phyloP scores from a whole-genome alignment of 2,113 vertebrate genomes.

The Malurus alboscapulatus region DNA sequence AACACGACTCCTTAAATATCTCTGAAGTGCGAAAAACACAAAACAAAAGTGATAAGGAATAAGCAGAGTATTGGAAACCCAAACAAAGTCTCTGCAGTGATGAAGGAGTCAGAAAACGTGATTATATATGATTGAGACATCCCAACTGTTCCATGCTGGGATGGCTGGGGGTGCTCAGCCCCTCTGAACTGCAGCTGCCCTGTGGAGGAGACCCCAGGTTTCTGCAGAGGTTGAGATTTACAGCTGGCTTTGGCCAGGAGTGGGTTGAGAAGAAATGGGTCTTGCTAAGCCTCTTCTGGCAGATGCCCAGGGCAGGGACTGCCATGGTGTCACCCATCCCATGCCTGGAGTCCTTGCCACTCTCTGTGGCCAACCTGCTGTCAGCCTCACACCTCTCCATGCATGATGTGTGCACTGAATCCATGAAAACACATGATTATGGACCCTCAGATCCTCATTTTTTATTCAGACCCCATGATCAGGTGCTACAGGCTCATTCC shows the following conservation, averaged over 20 bases:
- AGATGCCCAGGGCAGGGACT: neutral
- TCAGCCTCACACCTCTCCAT: rapidly evolving
- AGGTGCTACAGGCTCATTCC: neutral
- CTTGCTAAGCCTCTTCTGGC: rapidly evolving
- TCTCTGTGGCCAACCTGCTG: rapidly evolving
- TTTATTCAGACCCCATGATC: neutral
- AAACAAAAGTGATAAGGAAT: neutral
- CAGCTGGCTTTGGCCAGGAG: rapidly evolving
- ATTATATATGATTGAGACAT: neutral
- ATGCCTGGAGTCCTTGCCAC: neutral
- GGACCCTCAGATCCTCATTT: neutral
- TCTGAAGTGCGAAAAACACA: neutral
- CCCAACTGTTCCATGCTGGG: neutral
- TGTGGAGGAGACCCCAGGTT: neutral
- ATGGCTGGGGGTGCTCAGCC: neutral
- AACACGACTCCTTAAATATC: neutral
- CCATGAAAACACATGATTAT: rapidly evolving
- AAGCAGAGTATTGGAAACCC: constrained; percentile 3
- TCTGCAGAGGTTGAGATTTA: neutral
- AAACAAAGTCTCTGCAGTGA: neutral
- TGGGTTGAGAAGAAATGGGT: neutral
- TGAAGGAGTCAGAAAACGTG: neutral
- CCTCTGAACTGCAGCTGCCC: neutral
- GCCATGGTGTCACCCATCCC: rapidly evolving
- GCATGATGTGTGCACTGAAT: rapidly evolving